Conservation (phyloP, 2,888 invertebrate species). For the Cylloceria caligata region DNA sequence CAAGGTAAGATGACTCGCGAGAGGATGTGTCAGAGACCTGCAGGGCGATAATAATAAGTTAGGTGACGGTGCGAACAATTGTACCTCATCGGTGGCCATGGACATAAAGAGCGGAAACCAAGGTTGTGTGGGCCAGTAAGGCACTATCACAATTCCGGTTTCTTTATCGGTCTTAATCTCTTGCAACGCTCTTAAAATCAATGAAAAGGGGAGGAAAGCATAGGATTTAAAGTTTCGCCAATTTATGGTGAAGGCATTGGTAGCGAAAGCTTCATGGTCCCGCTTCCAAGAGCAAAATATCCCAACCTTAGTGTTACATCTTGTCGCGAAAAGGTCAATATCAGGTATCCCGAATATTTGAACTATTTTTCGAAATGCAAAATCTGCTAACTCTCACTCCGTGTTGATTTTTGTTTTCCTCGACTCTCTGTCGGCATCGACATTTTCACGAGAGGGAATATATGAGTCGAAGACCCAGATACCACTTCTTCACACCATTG, state of each 20-base stretch:
- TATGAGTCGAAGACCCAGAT: slow-evolving; percentile 64
- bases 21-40: slow-evolving; percentile 71
- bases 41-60: slow-evolving; percentile 71
- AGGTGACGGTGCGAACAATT: slow-evolving; percentile 60
- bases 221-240: slow-evolving; percentile 59
- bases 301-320: slow-evolving; percentile 60
- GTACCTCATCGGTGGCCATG: slow-evolving; percentile 21
- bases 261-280: slow-evolving; percentile 58
- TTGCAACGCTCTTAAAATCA: slow-evolving; percentile 58
- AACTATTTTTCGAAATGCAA: slow-evolving; percentile 44
- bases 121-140: slow-evolving; percentile 73
- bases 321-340: slow-evolving; percentile 67
- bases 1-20: slow-evolving; percentile 57
- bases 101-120: slow-evolving; percentile 73
- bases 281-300: slow-evolving; percentile 61
- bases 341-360: slow-evolving; percentile 48
- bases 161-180: slow-evolving; percentile 72
- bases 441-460: slow-evolving; percentile 60
- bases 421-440: slow-evolving; percentile 61
- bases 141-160: slow-evolving; percentile 75
- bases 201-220: slow-evolving; percentile 63
- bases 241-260: slow-evolving; percentile 64
- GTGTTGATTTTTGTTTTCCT: slow-evolving; percentile 57
- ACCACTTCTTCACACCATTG: slow-evolving; percentile 59
- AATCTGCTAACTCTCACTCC: slow-evolving; percentile 62